These are phyloP conservation scores for Cataglyphis livida DNA, from an alignment of 2,888 invertebrate species.

Conservation along the genomic window DNA sequence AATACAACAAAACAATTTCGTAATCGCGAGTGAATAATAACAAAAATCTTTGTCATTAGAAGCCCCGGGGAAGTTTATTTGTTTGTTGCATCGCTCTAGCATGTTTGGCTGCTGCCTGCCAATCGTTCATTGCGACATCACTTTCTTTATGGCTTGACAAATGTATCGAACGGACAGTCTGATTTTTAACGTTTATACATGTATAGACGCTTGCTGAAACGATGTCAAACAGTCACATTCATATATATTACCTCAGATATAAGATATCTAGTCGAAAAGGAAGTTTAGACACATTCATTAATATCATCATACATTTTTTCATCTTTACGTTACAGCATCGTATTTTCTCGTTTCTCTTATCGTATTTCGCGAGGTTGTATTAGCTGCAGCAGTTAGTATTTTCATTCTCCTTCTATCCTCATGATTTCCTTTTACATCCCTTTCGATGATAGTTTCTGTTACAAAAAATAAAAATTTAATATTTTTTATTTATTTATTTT, in stretches of 20 bases:
- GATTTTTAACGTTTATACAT: slow-evolving; percentile 63
- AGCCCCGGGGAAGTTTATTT: slow-evolving; percentile 77
- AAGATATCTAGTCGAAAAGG: slow-evolving; percentile 58
- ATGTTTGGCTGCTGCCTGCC: slow-evolving; percentile 84
- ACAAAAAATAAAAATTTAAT: background rate
- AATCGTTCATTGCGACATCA: slow-evolving; percentile 79
- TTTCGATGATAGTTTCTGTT: slow-evolving; percentile 35
- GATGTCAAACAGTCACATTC: slow-evolving; percentile 68
- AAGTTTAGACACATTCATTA: slow-evolving; percentile 70
- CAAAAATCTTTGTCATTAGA: slow-evolving; percentile 69
- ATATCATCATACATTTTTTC: slow-evolving; percentile 76
- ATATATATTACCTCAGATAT: slow-evolving; percentile 65
- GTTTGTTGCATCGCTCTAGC: slow-evolving; percentile 84
- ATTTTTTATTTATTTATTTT: background rate
- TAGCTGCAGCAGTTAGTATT: slow-evolving; percentile 55
- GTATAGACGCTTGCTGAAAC: slow-evolving; percentile 76
- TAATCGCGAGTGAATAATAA: slow-evolving; percentile 56
- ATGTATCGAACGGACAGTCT: slow-evolving; percentile 65
- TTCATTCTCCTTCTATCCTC: slow-evolving; percentile 52
- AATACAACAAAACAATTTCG: slow-evolving; percentile 19
- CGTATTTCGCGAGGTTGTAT: slow-evolving; percentile 51
- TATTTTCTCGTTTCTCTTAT: slow-evolving; percentile 59
- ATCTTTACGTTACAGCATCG: slow-evolving; percentile 71
- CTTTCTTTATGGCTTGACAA: slow-evolving; percentile 75
- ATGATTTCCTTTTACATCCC: slow-evolving; percentile 15